These are phyloP conservation scores for Porites rus DNA, from an alignment of 92 coral and sea anemone species.

Conservation along the genomic window DNA sequence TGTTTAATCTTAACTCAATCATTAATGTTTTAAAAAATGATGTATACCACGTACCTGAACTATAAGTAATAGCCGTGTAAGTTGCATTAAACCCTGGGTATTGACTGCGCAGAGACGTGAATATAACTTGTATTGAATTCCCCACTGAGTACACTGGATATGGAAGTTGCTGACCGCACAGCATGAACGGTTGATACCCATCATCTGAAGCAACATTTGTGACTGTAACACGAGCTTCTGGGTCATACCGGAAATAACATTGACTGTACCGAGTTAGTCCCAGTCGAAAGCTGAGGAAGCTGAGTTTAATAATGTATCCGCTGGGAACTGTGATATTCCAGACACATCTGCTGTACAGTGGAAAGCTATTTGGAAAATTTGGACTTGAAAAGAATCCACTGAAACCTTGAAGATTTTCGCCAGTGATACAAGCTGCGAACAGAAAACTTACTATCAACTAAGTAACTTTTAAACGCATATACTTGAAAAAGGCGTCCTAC, in stretches of 20 bases:
- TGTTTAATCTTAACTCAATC: too few relatives aligned
- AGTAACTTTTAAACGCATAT: too few relatives aligned
- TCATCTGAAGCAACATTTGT: neutral
- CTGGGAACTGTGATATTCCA: conserved; percentile 43
- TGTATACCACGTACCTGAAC: too few relatives aligned
- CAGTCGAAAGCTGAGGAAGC: neutral
- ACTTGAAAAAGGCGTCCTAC: too few relatives aligned
- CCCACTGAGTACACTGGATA: neutral
- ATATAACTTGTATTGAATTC: neutral
- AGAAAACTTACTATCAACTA: too few relatives aligned
- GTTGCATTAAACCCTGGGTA: conserved; percentile 1
- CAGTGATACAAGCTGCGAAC: neutral
- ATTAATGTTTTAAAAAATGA: too few relatives aligned
- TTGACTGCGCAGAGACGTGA: neutral
- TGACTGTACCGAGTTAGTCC: neutral
- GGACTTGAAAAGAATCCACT: conserved; percentile 22
- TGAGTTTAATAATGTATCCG: conserved; percentile 8
- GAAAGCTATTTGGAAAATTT: conserved; percentile 20
- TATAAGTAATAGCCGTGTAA: neutral
- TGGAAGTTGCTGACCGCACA: neutral
- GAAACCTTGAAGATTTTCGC: neutral
- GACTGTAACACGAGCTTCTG: neutral
- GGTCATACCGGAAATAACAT: too few relatives aligned
- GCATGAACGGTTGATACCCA: neutral
- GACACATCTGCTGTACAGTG: neutral